These are phyloP conservation scores for Trichogramma evanescens DNA, from an alignment of 2,888 invertebrate genomes.

Conservation along the genomic window DNA sequence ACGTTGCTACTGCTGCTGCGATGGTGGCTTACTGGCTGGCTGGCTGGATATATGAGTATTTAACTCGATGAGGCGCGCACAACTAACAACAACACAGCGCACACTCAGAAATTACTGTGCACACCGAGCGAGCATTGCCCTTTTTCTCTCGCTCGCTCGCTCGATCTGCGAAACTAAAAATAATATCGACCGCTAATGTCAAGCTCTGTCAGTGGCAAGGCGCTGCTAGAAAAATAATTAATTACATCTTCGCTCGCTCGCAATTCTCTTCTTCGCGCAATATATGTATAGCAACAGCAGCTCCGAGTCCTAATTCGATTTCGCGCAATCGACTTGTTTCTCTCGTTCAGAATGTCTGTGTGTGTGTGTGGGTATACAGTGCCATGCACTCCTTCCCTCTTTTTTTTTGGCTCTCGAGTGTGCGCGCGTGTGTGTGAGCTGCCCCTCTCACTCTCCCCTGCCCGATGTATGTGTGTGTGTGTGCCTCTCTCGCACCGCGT, in stretches of 20 bases:
- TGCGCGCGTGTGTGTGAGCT: slow-evolving; percentile 21
- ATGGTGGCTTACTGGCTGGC: no score
- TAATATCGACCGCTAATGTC: slow-evolving; percentile 23
- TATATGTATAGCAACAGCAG: slow-evolving; percentile 4
- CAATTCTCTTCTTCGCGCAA: background rate
- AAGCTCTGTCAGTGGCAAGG: slow-evolving; percentile 36
- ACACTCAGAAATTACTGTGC: no score
- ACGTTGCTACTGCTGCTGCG: no score
- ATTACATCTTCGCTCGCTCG: slow-evolving; percentile 36
- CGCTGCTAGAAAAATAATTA: slow-evolving; percentile 41
- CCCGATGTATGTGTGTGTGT: background rate
- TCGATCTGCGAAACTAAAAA: slow-evolving; percentile 18
- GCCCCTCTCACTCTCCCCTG: slow-evolving; percentile 40
- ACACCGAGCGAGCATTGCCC: slow-evolving; percentile 4
- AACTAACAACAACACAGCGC: no score
- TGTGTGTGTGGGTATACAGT: background rate
- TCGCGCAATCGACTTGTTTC: slow-evolving; percentile 41
- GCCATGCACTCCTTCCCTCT: background rate
- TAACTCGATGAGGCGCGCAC: no score
- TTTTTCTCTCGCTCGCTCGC: background rate
- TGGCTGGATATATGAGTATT: no score
- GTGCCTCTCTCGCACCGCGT: background rate
- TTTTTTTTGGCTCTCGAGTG: background rate
- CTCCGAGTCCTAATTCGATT: slow-evolving; percentile 39
- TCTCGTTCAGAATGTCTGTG: slow-evolving; percentile 12